Base-by-base conservation (phyloP, 2,797 vertebrate species). In the Phylloscopus collybita region DNA sequence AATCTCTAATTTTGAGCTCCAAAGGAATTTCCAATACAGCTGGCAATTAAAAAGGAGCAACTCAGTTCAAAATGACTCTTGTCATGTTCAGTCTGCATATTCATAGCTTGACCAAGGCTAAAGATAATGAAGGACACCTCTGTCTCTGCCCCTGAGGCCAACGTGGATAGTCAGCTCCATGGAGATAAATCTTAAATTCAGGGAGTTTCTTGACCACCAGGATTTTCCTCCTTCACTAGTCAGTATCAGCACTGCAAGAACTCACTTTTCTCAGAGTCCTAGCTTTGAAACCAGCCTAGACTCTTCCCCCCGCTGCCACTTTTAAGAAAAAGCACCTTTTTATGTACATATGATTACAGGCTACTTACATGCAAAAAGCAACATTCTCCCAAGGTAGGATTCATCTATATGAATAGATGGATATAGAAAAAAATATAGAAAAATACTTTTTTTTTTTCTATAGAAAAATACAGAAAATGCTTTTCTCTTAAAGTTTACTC, bases 291-390 rank as follows among this genome's bases (percentile, higher is more conserved):
- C 8, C 22, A 65, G 26, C 1, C 25, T 54, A 32, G 5, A 69
- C 5, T 25, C 1, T 2, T 26, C 5, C 9, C 15, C 0, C 3
- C 36, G 3, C 5, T 15, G 14, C 13, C 0, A 7, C 54, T 61
- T 91, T 70, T 50, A 44, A 49, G 29, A 42, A 3, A 13, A 44
- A 73, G 11, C 6, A 53, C 34, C n/a, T 76, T 23, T 78, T 56
- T 59, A 53, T 17, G 17, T 47, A 10, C 0, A 0, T 42, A 26
- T 51, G 11, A 53, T 2, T 59, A 50, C 16, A 71, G 29, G 22
- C 16, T 9, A 12, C 25, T 54, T 32, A 64, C 5, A 12, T 30
- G 6, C 34, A 66, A 82, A 81, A 8, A 73, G 11, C 13, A 78
- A 26, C 5, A 38, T 3, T 14, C 11, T 82, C 23, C 13, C 10